A percentile compares a stretch with the other conserved stretches of the same genome.
These are phyloP conservation scores for Caretta caretta DNA, from an alignment of 2,113 vertebrate species.

Conservation along the genomic window DNA sequence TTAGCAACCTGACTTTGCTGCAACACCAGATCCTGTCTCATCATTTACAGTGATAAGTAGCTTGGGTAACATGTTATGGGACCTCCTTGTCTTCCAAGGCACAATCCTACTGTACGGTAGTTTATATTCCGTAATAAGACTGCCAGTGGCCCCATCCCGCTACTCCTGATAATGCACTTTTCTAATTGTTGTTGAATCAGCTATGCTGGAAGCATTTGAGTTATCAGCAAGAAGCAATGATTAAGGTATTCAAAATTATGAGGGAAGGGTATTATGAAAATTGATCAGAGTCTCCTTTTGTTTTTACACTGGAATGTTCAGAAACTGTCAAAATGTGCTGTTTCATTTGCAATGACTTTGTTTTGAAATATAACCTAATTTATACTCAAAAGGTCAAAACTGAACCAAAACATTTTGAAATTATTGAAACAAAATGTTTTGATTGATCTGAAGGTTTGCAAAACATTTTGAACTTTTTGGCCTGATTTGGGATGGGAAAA, in stretches of 20 bases:
- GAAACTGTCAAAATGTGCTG: neutral
- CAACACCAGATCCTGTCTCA: neutral
- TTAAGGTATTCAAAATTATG: neutral
- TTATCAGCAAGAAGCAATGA: neutral
- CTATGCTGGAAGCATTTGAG: neutral
- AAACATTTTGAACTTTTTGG: too few species aligned
- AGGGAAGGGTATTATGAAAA: neutral
- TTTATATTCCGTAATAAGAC: slow-evolving; percentile 9
- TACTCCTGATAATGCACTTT: neutral
- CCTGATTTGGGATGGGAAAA: too few species aligned
- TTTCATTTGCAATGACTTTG: neutral
- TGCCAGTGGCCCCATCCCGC: neutral
- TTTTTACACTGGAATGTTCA: neutral
- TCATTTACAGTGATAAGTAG: slow-evolving; percentile 13
- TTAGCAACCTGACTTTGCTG: neutral
- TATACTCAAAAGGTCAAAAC: neutral
- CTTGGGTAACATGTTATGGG: neutral
- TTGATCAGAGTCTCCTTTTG: neutral
- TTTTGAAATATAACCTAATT: neutral
- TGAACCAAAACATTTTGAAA: too few species aligned
- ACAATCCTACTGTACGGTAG: slow-evolving; percentile 27
- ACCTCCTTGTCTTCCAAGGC: neutral
- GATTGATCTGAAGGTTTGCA: too few species aligned
- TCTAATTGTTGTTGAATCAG: neutral
- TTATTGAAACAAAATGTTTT: too few species aligned